Percentiles rank a stretch among this genome's conserved stretches.
Evolutionary conservation across 1,140 invertebrate genomes (phyloP).

Genomic region (Micrasema minimum): DNA sequence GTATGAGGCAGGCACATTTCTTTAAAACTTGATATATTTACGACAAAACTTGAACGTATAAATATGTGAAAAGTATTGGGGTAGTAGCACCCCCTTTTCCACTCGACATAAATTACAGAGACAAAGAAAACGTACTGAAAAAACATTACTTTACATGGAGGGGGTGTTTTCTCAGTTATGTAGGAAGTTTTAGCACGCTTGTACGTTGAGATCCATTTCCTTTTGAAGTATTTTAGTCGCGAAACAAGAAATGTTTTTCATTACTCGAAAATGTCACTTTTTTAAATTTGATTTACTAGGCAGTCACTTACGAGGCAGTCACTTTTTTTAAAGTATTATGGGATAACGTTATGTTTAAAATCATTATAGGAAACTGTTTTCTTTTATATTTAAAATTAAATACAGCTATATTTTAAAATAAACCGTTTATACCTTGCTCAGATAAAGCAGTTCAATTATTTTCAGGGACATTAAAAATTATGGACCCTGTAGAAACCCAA

Average conservation of each 20-base stretch:
- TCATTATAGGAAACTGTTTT: too few relatives aligned
- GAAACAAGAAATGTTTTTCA: constrained; percentile 18
- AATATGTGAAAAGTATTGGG: constrained; percentile 1
- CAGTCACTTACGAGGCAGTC: too few relatives aligned
- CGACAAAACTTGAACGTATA: not conserved
- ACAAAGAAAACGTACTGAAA: constrained; percentile 27
- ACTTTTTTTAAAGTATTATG: too few relatives aligned
- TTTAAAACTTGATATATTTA: not conserved
- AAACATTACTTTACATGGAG: not conserved
- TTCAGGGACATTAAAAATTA: too few relatives aligned
- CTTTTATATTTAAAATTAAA: too few relatives aligned
- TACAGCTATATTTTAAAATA: too few relatives aligned
- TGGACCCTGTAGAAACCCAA: too few relatives aligned
- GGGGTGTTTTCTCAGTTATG: constrained; percentile 5
- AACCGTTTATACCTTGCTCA: too few relatives aligned
- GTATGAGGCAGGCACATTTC: too few relatives aligned
- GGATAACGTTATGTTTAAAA: too few relatives aligned
- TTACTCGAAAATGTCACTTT: constrained; percentile 10
- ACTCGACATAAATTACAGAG: constrained; percentile 23
- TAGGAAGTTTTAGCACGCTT: constrained; percentile 14
- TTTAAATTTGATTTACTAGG: not conserved
- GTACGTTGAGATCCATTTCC: constrained; percentile 2
- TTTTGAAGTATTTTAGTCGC: constrained; percentile 19
- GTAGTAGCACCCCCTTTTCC: not conserved
- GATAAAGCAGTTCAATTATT: too few relatives aligned